phyloP scores from a whole-genome alignment of 2,113 vertebrate species.

The Lasiurus cinereus region DNA sequence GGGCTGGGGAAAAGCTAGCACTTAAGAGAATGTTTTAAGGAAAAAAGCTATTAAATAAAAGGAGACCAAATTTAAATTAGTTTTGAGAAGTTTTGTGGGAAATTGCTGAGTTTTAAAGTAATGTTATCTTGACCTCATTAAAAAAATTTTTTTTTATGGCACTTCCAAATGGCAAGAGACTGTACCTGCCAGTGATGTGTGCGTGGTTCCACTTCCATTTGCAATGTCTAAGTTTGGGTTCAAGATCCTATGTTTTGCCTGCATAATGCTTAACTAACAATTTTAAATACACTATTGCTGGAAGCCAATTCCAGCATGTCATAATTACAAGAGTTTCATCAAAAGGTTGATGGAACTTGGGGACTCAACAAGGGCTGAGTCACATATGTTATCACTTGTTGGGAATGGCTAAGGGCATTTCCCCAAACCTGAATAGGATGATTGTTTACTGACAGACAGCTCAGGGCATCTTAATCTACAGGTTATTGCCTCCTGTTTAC shows the following conservation, averaged over 20 bases:
- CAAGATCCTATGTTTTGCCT: slow-evolving; percentile 3
- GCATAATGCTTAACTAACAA: background rate
- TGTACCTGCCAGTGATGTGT: background rate
- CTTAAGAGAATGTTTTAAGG: background rate
- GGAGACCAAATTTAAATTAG: background rate
- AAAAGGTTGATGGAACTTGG: too few species aligned
- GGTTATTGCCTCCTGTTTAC: too few species aligned
- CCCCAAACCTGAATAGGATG: too few species aligned
- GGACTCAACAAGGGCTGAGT: too few species aligned
- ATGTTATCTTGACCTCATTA: background rate
- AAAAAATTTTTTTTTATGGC: background rate
- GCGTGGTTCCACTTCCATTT: background rate
- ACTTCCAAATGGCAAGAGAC: background rate
- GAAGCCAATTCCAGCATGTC: too few species aligned
- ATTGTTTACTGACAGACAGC: too few species aligned
- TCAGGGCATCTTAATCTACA: too few species aligned
- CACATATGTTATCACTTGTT: too few species aligned
- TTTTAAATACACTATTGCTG: too few species aligned
- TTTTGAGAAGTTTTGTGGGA: slow-evolving; percentile 20
- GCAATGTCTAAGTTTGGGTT: background rate
- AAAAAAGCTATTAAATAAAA: background rate
- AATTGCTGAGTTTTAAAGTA: slow-evolving; percentile 17
- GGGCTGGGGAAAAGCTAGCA: background rate
- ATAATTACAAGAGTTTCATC: too few species aligned
- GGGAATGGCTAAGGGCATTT: too few species aligned